Conservation (phyloP, 2,113 vertebrate species). For the Australoheros scitulus region DNA sequence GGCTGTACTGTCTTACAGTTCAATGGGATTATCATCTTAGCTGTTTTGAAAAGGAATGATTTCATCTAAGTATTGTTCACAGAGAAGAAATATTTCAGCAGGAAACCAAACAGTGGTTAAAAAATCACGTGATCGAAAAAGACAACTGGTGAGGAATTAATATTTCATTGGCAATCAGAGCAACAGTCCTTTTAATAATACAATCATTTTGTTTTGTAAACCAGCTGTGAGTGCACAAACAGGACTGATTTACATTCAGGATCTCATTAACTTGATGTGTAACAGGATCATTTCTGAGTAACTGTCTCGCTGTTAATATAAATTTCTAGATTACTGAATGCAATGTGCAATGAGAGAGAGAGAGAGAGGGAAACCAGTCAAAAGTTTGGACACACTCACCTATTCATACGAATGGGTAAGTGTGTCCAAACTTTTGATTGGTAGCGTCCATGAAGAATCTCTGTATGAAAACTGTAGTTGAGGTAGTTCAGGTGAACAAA, state of each 20-base stretch:
- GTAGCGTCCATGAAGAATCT: neutral
- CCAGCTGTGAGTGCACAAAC: neutral
- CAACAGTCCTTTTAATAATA: neutral
- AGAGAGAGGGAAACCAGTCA: too few relatives aligned
- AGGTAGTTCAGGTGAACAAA: neutral
- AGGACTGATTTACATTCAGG: neutral
- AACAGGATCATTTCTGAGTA: neutral
- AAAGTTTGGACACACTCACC: too few relatives aligned
- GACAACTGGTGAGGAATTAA: neutral
- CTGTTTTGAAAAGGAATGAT: constrained; percentile 1
- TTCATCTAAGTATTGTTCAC: neutral
- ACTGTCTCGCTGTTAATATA: neutral
- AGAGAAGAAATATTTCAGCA: neutral
- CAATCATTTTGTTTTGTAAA: neutral
- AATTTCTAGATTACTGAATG: neutral
- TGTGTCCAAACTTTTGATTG: neutral
- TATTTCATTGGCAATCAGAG: neutral
- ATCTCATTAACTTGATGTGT: neutral
- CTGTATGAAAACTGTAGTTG: too few relatives aligned
- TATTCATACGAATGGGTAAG: too few relatives aligned
- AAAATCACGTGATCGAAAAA: neutral
- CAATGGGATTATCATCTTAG: neutral
- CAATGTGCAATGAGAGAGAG: neutral
- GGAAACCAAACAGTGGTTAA: neutral
- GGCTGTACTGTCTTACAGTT: neutral